Evolutionary conservation across 2,797 vertebrate species (phyloP).

Genomic region (Pseudocheirus occidentalis): DNA sequence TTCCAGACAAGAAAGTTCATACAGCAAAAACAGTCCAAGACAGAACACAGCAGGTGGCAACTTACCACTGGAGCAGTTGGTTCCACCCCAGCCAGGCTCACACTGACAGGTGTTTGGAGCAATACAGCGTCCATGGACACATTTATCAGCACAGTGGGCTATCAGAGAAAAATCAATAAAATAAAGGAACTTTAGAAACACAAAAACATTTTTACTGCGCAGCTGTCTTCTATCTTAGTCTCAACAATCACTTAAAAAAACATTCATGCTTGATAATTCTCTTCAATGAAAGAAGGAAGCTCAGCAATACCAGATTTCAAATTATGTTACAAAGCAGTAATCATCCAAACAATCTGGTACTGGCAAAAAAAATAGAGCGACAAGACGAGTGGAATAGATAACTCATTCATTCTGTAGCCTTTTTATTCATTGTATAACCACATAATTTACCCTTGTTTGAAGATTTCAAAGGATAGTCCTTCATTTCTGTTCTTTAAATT

Average conservation of each 20-base stretch:
- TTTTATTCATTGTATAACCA: conserved; percentile 44
- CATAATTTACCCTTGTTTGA: conserved; percentile 55
- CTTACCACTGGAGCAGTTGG: conserved; percentile 99
- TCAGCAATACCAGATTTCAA: neutral
- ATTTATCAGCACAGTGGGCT: conserved; percentile 96
- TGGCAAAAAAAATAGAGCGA: neutral
- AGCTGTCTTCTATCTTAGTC: conserved; percentile 60
- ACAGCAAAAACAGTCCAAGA: conserved; percentile 71
- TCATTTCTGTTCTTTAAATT: conserved; percentile 41
- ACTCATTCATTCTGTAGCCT: conserved; percentile 26
- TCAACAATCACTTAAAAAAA: conserved; percentile 75
- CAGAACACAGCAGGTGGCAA: conserved; percentile 88
- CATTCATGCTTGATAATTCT: conserved; percentile 48
- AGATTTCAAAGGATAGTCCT: conserved; percentile 57
- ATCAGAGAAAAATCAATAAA: conserved; percentile 81
- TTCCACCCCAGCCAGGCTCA: conserved; percentile 98
- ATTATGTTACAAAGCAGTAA: neutral
- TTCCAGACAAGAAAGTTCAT: conserved; percentile 62
- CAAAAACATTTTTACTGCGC: conserved; percentile 63
- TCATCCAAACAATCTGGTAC: neutral
- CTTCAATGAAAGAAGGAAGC: conserved; percentile 32
- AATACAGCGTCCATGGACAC: conserved; percentile 95
- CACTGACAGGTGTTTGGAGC: conserved; percentile 99
- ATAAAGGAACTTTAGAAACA: conserved; percentile 66
- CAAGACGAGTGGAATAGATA: neutral